Evolutionary conservation across 1,140 invertebrate species (phyloP).

Genomic region (Plectus sambesii): DNA sequence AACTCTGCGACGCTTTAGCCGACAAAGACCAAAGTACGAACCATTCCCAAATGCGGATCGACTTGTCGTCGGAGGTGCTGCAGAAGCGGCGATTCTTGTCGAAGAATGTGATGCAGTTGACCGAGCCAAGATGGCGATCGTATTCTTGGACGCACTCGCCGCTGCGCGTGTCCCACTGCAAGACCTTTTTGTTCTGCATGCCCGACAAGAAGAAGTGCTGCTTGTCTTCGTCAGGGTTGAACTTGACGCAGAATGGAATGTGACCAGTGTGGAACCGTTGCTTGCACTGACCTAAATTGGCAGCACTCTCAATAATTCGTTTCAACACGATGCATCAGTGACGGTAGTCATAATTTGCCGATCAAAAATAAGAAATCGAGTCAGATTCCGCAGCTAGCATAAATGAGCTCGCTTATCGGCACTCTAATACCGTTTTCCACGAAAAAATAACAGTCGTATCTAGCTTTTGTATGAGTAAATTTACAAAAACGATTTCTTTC

Average conservation of each 20-base stretch:
- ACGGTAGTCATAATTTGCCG: too few relatives aligned
- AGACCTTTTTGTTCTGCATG: conserved; percentile 95
- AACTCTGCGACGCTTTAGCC: too few relatives aligned
- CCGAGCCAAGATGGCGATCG: conserved; percentile 92
- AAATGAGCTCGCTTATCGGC: too few relatives aligned
- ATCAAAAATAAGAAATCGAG: too few relatives aligned
- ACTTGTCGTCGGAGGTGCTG: conserved; percentile 97
- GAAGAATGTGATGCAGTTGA: conserved; percentile 97
- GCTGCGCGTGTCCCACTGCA: conserved; percentile 82
- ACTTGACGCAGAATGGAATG: conserved; percentile 68
- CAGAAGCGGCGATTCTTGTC: conserved; percentile 95
- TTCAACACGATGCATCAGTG: too few relatives aligned
- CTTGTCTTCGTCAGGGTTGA: conserved; percentile 91
- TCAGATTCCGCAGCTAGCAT: too few relatives aligned
- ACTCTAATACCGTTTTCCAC: too few relatives aligned
- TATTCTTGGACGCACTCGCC: conserved; percentile 88
- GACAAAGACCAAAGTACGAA: conserved; percentile 47
- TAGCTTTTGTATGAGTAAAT: too few relatives aligned
- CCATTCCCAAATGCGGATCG: conserved; percentile 98
- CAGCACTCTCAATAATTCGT: too few relatives aligned
- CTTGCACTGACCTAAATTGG: conserved; percentile 38
- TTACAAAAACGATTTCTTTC: too few relatives aligned
- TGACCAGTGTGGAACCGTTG: conserved; percentile 43
- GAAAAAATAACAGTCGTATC: too few relatives aligned
- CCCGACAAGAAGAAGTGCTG: conserved; percentile 95